phyloP scores from a whole-genome alignment of 2,888 invertebrate genomes.

The Trichacis sp. region DNA sequence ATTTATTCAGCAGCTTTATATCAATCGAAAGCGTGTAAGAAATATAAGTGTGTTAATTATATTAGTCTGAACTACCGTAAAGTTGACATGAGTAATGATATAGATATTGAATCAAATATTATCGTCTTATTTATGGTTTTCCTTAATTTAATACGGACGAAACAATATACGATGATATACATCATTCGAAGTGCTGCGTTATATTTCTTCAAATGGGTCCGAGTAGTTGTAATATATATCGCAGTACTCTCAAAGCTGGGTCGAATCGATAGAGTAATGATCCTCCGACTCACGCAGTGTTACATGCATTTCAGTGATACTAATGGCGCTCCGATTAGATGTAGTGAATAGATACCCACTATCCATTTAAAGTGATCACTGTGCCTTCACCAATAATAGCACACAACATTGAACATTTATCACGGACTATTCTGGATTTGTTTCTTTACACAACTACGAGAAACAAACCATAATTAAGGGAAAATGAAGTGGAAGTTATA shows the following conservation, averaged over 20 bases:
- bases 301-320: conserved; percentile 38
- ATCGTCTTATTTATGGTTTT: conserved; percentile 6
- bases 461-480: neutral
- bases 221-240: conserved; percentile 15
- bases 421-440: conserved; percentile 12
- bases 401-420: conserved; percentile 29
- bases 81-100: no score
- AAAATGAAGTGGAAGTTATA: no score
- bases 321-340: conserved; percentile 39
- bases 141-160: conserved; percentile 3
- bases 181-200: no score
- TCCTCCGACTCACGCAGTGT: conserved; percentile 30
- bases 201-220: neutral
- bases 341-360: conserved; percentile 35
- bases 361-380: conserved; percentile 38
- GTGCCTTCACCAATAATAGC: conserved; percentile 29
- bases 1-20: no score
- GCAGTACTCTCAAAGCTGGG: conserved; percentile 30
- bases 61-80: no score
- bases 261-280: conserved; percentile 36
- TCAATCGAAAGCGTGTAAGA: no score
- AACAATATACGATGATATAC: no score
- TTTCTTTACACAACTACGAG: neutral
- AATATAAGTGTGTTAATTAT: no score
- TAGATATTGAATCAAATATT: neutral